Percentiles rank a stretch among this genome's conserved stretches.
These are phyloP conservation scores for Oxyura jamaicensis DNA, from an alignment of 2,113 vertebrate genomes.

Conservation along the genomic window DNA sequence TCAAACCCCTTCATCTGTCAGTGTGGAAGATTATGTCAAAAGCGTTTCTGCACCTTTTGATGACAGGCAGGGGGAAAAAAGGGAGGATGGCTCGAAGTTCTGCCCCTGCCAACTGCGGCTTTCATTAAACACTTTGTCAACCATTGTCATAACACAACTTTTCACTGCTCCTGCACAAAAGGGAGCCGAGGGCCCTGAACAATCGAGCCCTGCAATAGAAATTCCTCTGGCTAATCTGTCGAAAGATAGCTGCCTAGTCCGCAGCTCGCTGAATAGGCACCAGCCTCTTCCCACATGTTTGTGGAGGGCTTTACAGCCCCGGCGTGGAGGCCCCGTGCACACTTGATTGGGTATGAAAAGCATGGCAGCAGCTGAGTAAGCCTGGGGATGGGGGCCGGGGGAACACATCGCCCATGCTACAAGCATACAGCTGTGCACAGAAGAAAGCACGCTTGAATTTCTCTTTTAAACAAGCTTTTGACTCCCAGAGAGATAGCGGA, in stretches of 20 bases:
- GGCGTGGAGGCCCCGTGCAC: conserved; percentile 49
- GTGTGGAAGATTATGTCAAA: conserved; percentile 60
- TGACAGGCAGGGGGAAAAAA: conserved; percentile 50
- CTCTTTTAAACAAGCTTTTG: background rate
- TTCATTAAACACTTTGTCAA: conserved; percentile 82
- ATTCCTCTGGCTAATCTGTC: conserved; percentile 83
- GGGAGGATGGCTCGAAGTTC: conserved; percentile 57
- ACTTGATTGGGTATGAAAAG: conserved; percentile 69
- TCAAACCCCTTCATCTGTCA: conserved; percentile 74
- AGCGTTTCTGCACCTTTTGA: conserved; percentile 66
- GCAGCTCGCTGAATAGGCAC: conserved; percentile 65
- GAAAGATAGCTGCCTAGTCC: conserved; percentile 81
- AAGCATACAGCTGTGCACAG: background rate
- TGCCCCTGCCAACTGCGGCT: conserved; percentile 69
- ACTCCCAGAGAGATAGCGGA: background rate
- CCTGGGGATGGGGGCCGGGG: background rate
- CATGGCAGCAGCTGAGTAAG: conserved; percentile 30
- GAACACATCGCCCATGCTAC: background rate
- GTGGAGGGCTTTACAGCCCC: background rate
- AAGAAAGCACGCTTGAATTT: background rate
- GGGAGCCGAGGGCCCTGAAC: conserved; percentile 74
- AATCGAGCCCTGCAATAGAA: conserved; percentile 74
- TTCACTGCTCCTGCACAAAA: conserved; percentile 80
- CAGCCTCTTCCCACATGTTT: conserved; percentile 58
- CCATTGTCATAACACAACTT: conserved; percentile 79